Evolutionary conservation across 2,888 invertebrate species (phyloP).

Genomic region (Apeira syringaria): DNA sequence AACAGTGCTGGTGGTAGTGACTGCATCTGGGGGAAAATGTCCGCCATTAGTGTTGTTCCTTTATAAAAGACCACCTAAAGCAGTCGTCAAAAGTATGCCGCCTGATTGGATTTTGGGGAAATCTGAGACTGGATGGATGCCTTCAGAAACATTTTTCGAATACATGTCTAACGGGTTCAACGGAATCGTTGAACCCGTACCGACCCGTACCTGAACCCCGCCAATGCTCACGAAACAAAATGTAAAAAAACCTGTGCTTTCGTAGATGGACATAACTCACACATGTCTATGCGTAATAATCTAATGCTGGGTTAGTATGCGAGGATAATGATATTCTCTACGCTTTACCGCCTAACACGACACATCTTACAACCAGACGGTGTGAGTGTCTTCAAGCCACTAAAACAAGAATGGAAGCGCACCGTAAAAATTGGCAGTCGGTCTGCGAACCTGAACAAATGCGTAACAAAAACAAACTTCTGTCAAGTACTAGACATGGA

Average conservation of each 20-base stretch:
- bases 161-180: not conserved
- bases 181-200: no score
- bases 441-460: not conserved
- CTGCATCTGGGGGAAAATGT: not conserved
- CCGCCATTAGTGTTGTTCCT: not conserved
- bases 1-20: conserved; percentile 27
- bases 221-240: not conserved
- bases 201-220: no score
- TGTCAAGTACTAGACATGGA: not conserved
- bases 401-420: not conserved
- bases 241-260: not conserved
- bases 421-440: not conserved
- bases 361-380: not conserved
- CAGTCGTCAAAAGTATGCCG: conserved; percentile 25
- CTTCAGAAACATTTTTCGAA: conserved; percentile 6
- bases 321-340: not conserved
- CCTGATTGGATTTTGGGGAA: conserved; percentile 3
- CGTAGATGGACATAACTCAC: not conserved
- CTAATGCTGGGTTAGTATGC: no score
- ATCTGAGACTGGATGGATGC: conserved; percentile 4
- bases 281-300: not conserved
- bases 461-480: not conserved
- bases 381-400: not conserved
- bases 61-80: not conserved
- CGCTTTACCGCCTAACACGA: not conserved